Evolutionary conservation across 2,113 vertebrate genomes (phyloP).

Genomic region (Antechinus flavipes): DNA sequence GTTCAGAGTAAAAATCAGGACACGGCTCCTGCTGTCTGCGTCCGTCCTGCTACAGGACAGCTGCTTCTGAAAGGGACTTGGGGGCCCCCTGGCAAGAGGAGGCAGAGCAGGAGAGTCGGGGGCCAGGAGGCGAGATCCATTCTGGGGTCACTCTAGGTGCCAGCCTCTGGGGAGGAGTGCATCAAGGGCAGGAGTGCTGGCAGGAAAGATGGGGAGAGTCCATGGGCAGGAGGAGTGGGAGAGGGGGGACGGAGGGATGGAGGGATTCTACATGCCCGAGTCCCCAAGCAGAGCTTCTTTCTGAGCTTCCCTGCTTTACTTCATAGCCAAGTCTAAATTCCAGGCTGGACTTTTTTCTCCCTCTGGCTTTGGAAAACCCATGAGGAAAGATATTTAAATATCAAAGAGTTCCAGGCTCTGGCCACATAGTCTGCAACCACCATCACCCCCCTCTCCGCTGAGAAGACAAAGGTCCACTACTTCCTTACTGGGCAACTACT

Average conservation of each 20-base stretch:
- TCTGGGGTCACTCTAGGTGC: background rate
- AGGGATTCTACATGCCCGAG: background rate
- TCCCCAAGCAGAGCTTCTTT: background rate
- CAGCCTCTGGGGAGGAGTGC: background rate
- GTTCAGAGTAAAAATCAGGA: slow-evolving; percentile 54
- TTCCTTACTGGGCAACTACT: background rate
- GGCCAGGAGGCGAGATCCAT: slow-evolving; percentile 6
- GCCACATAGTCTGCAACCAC: background rate
- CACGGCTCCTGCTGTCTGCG: background rate
- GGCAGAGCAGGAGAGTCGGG: slow-evolving; percentile 32
- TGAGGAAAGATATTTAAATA: background rate
- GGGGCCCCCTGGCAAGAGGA: slow-evolving; percentile 55
- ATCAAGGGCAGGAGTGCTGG: background rate
- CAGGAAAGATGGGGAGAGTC: background rate
- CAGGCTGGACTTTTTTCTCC: background rate
- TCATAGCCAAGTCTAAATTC: background rate
- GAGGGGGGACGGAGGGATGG: background rate
- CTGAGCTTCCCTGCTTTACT: background rate
- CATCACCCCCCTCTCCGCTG: background rate
- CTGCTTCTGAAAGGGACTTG: slow-evolving; percentile 55
- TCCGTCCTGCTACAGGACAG: slow-evolving; percentile 37
- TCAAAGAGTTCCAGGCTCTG: background rate
- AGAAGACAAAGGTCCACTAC: background rate
- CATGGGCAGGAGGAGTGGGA: background rate
- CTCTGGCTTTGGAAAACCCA: background rate